These are phyloP conservation scores for Sarcophaga subvicina DNA, from an alignment of 2,888 invertebrate genomes.

Conservation along the genomic window DNA sequence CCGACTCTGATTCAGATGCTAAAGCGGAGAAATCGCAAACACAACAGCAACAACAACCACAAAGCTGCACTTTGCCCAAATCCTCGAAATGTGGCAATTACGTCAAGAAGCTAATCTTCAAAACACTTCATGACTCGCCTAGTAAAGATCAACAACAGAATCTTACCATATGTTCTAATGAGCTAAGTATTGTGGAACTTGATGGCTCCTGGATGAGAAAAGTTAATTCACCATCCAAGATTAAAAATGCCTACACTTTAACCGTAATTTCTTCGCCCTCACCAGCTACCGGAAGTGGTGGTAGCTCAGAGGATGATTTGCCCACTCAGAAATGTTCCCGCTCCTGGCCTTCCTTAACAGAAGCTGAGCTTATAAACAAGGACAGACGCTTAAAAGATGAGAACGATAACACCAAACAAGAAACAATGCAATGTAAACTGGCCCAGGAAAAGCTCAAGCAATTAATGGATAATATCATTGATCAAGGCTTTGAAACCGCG, in stretches of 20 bases:
- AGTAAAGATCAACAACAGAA: not conserved
- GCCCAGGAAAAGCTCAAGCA: conserved; percentile 17
- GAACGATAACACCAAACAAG: not conserved
- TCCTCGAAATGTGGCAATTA: conserved; percentile 39
- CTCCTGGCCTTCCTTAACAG: conserved; percentile 48
- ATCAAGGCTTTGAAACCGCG: conserved; percentile 80
- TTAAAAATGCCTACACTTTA: conserved; percentile 78
- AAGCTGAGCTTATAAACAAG: not conserved
- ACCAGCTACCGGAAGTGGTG: conserved; percentile 75
- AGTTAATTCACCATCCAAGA: conserved; percentile 76
- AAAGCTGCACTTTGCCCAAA: conserved; percentile 27
- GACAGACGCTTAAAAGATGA: too few species aligned
- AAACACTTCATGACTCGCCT: conserved; percentile 22
- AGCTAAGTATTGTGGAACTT: conserved; percentile 17
- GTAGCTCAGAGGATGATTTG: conserved; percentile 73
- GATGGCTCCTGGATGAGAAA: conserved; percentile 34
- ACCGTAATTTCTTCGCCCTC: conserved; percentile 76
- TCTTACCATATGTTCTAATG: not conserved
- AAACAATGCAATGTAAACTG: conserved; percentile 12
- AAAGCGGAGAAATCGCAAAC: not conserved
- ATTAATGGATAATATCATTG: conserved; percentile 74
- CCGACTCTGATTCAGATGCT: conserved; percentile 78
- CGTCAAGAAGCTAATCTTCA: conserved; percentile 38
- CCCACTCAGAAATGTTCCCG: conserved; percentile 27
- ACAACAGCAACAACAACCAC: not conserved